phyloP scores from a whole-genome alignment of 2,797 vertebrate species.

The Dicrostonyx torquatus region DNA sequence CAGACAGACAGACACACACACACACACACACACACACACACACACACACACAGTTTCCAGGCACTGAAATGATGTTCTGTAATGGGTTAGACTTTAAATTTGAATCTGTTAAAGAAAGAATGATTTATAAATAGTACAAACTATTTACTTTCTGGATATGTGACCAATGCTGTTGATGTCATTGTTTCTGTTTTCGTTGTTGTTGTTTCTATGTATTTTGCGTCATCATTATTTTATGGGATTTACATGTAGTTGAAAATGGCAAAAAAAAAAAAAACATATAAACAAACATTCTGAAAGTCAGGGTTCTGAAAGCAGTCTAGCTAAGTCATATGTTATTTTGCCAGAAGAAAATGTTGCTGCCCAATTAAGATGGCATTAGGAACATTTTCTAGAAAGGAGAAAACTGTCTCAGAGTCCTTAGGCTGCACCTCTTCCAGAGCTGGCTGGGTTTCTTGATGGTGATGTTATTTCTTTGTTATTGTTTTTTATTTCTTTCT shows the following conservation, averaged over 20 bases:
- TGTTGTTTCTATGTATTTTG: not conserved
- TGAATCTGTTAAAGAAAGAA: slow-evolving; percentile 29
- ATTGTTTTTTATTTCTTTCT: not conserved
- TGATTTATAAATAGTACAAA: not conserved
- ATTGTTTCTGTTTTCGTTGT: not conserved
- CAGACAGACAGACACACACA: not conserved
- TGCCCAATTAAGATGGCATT: not conserved
- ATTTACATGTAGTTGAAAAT: not conserved
- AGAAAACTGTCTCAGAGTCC: not conserved
- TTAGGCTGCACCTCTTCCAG: not conserved
- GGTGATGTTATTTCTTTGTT: not conserved
- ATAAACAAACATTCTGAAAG: not conserved
- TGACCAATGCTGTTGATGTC: not conserved
- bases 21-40: not conserved
- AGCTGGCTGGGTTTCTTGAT: not conserved
- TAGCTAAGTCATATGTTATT: not conserved
- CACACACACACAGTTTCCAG: not conserved
- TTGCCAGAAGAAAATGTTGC: not conserved
- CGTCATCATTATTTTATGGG: not conserved
- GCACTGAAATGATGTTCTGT: not conserved
- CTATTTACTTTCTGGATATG: not conserved
- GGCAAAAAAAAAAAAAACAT: not conserved
- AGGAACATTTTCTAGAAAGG: slow-evolving; percentile 13
- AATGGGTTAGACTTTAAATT: not conserved
- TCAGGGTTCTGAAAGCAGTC: slow-evolving; percentile 10